Conservation (phyloP, 2,888 invertebrate species). For the Laspeyria flexula region DNA sequence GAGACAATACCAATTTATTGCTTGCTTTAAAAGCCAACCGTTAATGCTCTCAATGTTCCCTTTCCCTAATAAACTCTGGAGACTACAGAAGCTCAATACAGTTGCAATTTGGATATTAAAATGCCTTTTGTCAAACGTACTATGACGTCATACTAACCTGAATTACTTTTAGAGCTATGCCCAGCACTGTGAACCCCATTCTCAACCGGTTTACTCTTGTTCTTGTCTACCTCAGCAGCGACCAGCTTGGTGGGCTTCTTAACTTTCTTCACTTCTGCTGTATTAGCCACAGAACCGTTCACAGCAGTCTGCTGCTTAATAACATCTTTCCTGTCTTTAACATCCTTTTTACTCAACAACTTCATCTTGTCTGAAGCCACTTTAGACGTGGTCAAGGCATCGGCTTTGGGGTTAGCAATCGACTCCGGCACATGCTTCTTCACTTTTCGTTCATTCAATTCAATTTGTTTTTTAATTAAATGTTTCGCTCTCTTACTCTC, state of each 20-base stretch:
- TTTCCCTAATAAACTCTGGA: no score
- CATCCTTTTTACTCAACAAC: slow-evolving; percentile 72
- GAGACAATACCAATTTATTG: no score
- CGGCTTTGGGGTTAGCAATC: slow-evolving; percentile 68
- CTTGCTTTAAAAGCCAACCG: no score
- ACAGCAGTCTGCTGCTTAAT: slow-evolving; percentile 72
- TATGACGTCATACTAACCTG: slow-evolving; percentile 53
- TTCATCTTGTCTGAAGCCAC: slow-evolving; percentile 77
- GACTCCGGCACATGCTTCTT: slow-evolving; percentile 70
- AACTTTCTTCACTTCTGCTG: slow-evolving; percentile 67
- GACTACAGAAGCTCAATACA: no score
- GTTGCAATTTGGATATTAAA: no score
- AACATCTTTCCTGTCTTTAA: slow-evolving; percentile 73
- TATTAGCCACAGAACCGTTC: slow-evolving; percentile 56
- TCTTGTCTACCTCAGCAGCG: slow-evolving; percentile 64
- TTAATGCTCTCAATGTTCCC: no score
- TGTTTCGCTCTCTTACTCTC: slow-evolving; percentile 71
- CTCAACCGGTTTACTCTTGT: slow-evolving; percentile 61
- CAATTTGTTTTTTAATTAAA: slow-evolving; percentile 62
- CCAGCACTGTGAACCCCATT: slow-evolving; percentile 64
- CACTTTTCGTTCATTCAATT: slow-evolving; percentile 57
- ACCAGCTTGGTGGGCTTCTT: slow-evolving; percentile 67
- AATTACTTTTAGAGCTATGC: slow-evolving; percentile 59
- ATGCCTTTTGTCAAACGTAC: background rate
- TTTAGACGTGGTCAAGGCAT: slow-evolving; percentile 67